Conservation (phyloP, 2,888 invertebrate species). For the Agrenia bidenticulata region DNA sequence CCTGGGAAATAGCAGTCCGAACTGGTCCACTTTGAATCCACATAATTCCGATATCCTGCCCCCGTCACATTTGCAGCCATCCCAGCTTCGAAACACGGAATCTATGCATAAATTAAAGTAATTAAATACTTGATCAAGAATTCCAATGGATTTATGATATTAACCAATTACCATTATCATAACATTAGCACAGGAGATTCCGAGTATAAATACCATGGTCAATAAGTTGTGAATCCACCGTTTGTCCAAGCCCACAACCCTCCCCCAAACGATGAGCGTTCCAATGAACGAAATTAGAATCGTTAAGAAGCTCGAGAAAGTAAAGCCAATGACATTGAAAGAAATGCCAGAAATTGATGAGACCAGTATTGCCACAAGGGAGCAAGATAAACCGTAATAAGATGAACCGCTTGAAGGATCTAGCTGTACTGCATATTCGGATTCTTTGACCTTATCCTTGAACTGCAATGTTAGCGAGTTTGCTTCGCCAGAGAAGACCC, state of each 20-base stretch:
- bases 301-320: background rate
- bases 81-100: slow-evolving; percentile 8
- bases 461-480: slow-evolving; percentile 65
- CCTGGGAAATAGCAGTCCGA: background rate
- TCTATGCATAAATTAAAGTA: background rate
- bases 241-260: background rate
- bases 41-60: background rate
- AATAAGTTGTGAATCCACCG: background rate
- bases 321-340: slow-evolving; percentile 3
- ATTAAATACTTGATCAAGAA: background rate
- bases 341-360: background rate
- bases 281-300: background rate
- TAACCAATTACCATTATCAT: background rate
- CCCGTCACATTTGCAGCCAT: background rate
- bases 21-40: background rate
- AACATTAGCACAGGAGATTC: background rate
- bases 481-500: background rate
- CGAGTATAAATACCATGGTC: background rate
- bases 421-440: slow-evolving; percentile 61
- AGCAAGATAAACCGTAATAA: background rate
- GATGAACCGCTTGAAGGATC: slow-evolving; percentile 8
- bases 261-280: background rate
- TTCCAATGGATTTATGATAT: background rate
- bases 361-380: background rate
- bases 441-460: slow-evolving; percentile 66